Conservation (phyloP, 2,797 vertebrate genomes). For the Ceryle rudis region DNA sequence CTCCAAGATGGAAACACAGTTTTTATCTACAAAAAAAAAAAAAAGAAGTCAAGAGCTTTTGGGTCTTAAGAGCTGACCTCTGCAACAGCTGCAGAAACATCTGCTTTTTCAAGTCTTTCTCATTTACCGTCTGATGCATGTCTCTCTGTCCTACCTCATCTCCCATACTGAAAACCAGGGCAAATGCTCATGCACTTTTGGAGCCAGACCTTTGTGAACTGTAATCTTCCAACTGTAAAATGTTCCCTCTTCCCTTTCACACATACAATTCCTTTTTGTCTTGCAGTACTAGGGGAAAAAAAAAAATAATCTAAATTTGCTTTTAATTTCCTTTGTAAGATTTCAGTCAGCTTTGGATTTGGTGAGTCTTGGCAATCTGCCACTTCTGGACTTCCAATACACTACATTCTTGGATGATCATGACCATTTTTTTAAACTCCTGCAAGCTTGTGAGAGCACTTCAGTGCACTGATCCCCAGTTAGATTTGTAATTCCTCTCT, state of each 20-base stretch:
- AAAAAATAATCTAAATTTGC: not conserved
- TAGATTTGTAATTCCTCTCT: not conserved
- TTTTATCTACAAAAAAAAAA: not conserved
- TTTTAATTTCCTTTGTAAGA: not conserved
- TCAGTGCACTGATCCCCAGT: not conserved
- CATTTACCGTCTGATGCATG: not conserved
- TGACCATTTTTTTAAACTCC: not conserved
- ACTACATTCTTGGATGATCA: not conserved
- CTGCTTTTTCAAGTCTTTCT: not conserved
- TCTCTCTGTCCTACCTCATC: not conserved
- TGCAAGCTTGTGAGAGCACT: not conserved
- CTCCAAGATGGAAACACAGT: not conserved
- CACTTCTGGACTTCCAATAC: not conserved
- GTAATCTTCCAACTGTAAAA: not conserved
- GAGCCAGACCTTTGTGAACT: not conserved
- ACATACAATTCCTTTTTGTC: not conserved
- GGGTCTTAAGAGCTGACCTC: not conserved
- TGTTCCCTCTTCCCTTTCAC: accelerated
- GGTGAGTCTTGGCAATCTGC: not conserved
- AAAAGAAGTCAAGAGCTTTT: not conserved
- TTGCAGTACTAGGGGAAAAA: not conserved
- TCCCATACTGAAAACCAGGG: not conserved
- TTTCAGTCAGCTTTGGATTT: not conserved
- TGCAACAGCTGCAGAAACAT: not conserved
- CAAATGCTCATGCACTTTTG: not conserved